These are phyloP conservation scores for Saccopteryx bilineata DNA, from an alignment of 2,113 vertebrate genomes.

Conservation along the genomic window DNA sequence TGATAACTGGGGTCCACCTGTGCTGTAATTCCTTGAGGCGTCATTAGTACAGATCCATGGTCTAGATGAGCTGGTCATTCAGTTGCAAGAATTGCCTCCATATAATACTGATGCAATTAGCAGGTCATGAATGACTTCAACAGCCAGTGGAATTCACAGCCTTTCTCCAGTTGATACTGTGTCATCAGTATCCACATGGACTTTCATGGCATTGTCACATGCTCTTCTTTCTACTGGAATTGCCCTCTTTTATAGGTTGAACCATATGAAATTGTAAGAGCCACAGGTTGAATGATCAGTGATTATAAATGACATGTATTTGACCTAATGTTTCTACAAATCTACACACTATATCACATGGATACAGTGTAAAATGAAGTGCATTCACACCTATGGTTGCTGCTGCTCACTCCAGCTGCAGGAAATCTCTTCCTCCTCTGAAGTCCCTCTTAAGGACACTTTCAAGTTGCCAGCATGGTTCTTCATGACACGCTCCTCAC, in stretches of 20 bases:
- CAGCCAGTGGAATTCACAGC: background rate
- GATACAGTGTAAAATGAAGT: background rate
- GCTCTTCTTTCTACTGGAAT: background rate
- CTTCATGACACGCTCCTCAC: fast-evolving
- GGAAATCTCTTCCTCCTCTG: background rate
- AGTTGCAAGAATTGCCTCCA: background rate
- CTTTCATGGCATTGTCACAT: fast-evolving
- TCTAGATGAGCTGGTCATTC: background rate
- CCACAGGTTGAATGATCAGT: background rate
- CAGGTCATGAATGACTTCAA: background rate
- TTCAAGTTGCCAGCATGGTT: background rate
- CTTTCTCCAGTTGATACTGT: background rate
- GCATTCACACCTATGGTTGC: fast-evolving
- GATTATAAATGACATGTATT: background rate
- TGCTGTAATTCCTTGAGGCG: background rate
- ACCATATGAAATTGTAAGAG: background rate
- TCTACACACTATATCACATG: background rate
- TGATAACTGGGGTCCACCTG: background rate
- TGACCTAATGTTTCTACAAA: background rate
- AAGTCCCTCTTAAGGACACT: background rate
- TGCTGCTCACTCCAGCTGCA: background rate
- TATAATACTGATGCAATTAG: background rate
- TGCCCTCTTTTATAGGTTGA: background rate
- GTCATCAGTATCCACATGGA: fast-evolving
- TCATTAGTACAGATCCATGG: fast-evolving